phyloP scores from a whole-genome alignment of 1,140 invertebrate species.

The Acromyrmex charruanus region DNA sequence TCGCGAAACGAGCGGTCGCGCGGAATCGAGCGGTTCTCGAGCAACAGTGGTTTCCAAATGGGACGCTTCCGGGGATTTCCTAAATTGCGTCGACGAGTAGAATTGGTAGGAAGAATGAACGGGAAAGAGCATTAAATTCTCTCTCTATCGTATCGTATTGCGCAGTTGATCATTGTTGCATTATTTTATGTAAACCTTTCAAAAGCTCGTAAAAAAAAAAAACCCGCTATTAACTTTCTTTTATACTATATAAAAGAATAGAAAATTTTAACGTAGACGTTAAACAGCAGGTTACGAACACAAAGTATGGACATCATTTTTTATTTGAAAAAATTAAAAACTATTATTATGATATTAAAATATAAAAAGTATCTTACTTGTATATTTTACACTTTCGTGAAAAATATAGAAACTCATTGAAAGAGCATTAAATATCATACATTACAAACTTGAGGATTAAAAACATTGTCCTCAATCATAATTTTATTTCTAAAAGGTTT shows the following conservation, averaged over 20 bases:
- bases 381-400: not conserved
- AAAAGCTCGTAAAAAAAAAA: not conserved
- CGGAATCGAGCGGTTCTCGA: constrained; percentile 35
- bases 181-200: not conserved
- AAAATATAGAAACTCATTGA: not conserved
- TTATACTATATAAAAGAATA: not conserved
- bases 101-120: constrained; percentile 31
- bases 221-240: not conserved
- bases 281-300: not conserved
- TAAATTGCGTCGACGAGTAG: constrained; percentile 33
- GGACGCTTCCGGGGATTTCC: constrained; percentile 38
- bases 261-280: not conserved
- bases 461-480: not conserved
- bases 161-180: not conserved
- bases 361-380: not conserved
- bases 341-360: not conserved
- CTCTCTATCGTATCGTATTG: not conserved
- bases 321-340: not conserved
- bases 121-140: constrained; percentile 36
- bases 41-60: constrained; percentile 23
- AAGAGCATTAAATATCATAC: not conserved
- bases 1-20: constrained; percentile 35
- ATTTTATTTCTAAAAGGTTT: not conserved
- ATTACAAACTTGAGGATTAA: not conserved
- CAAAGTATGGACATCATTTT: not conserved